phyloP scores from a whole-genome alignment of 2,113 vertebrate genomes.

The Paradisaea rubra region DNA sequence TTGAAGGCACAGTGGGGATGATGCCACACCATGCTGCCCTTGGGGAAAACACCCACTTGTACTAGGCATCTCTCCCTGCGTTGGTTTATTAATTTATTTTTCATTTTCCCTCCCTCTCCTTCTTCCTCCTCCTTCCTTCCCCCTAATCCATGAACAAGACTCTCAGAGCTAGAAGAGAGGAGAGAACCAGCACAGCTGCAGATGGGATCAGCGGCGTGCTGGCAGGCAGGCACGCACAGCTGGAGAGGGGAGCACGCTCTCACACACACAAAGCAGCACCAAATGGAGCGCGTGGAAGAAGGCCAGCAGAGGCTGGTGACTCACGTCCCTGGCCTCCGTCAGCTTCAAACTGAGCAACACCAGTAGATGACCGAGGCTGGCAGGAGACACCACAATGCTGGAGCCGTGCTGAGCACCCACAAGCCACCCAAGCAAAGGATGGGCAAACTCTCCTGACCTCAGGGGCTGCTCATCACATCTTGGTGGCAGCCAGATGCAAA shows the following conservation, averaged over 20 bases:
- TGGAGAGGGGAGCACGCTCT: slow-evolving; percentile 44
- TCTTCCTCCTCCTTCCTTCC: neutral
- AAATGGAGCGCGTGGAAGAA: slow-evolving; percentile 7
- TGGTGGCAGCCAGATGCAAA: neutral
- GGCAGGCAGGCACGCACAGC: slow-evolving; percentile 56
- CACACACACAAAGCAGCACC: slow-evolving; percentile 51
- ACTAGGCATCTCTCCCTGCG: neutral
- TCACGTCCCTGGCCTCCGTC: neutral
- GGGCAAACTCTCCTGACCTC: neutral
- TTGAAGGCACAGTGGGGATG: neutral
- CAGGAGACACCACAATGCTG: neutral
- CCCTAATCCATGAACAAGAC: neutral
- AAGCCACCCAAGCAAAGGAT: neutral
- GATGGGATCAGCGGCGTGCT: neutral
- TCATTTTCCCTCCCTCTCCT: neutral
- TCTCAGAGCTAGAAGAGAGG: neutral
- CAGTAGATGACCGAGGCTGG: neutral
- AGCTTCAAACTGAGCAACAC: neutral
- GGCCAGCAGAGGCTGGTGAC: neutral
- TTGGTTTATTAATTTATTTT: neutral
- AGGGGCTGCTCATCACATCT: neutral
- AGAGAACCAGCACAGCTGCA: slow-evolving; percentile 41
- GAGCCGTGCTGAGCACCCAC: neutral
- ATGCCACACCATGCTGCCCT: neutral
- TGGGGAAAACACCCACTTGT: neutral